phyloP scores from a whole-genome alignment of 2,113 vertebrate genomes.

The Lipotes vexillifer region DNA sequence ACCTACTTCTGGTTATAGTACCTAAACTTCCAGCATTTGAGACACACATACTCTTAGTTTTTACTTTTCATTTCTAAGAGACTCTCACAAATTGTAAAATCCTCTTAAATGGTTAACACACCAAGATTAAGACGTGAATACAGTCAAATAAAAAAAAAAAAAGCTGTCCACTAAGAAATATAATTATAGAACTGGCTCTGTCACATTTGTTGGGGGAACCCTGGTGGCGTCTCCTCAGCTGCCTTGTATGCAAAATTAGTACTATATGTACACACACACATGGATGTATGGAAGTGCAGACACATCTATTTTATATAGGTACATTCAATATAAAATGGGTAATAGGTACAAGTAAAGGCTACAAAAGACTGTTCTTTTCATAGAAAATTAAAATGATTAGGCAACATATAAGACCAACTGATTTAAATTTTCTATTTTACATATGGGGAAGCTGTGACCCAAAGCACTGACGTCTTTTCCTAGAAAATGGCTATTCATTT shows the following conservation, averaged over 20 bases:
- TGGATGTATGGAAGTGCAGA: accelerated
- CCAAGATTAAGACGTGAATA: not conserved
- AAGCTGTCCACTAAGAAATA: not conserved
- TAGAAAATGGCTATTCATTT: not conserved
- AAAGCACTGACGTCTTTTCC: not conserved
- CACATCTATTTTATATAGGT: not conserved
- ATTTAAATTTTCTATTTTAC: not conserved
- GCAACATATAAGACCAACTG: not conserved
- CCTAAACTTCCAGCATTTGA: not conserved
- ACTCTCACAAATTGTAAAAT: not conserved
- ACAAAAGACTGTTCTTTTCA: not conserved
- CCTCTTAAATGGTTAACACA: not conserved
- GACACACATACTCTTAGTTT: not conserved
- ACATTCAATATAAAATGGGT: not conserved
- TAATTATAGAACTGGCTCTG: not conserved
- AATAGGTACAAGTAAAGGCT: not conserved
- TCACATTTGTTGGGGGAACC: not conserved
- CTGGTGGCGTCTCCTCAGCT: not conserved
- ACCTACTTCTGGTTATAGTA: not conserved
- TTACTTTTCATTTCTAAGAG: not conserved
- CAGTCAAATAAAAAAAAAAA: not conserved
- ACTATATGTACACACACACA: not conserved
- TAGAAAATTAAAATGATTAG: not conserved
- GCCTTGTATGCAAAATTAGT: not conserved
- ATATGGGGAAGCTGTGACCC: not conserved